Percentiles rank a stretch among this genome's conserved stretches.
Conservation (phyloP, 2,113 vertebrate genomes). For the Xiphophorus maculatus region DNA sequence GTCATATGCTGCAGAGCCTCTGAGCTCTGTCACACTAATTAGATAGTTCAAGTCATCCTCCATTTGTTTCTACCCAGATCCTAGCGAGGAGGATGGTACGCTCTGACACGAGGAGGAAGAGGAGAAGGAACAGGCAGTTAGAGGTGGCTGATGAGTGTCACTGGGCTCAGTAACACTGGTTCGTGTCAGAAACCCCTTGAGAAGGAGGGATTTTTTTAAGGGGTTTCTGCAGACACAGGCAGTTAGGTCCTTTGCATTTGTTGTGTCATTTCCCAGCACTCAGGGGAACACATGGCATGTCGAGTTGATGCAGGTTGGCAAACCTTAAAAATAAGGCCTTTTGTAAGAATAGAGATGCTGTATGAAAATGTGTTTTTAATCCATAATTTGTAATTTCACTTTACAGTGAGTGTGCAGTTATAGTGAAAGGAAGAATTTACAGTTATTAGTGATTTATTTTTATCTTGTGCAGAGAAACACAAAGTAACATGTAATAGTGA, state of each 20-base stretch:
- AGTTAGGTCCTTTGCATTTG: constrained; percentile 15
- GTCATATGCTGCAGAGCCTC: constrained; percentile 62
- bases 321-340: constrained; percentile 26
- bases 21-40: constrained; percentile 75
- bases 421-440: too few species aligned
- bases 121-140: constrained; percentile 42
- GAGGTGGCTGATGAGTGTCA: constrained; percentile 49
- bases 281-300: neutral
- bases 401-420: neutral
- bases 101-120: constrained; percentile 38
- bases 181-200: constrained; percentile 52
- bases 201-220: constrained; percentile 32
- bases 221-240: constrained; percentile 41
- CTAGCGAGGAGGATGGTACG: constrained; percentile 39
- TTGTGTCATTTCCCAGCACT: neutral
- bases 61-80: constrained; percentile 43
- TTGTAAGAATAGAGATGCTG: constrained; percentile 25
- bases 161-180: constrained; percentile 37
- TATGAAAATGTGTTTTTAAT: neutral
- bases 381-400: neutral
- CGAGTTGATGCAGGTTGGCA: constrained; percentile 8
- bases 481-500: too few species aligned
- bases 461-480: too few species aligned
- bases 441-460: too few species aligned
- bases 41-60: constrained; percentile 62